A percentile compares a stretch with the other conserved stretches of the same genome.
Evolutionary conservation across 1,140 invertebrate species (phyloP).

Genomic region (Hypsibius dujardini): DNA sequence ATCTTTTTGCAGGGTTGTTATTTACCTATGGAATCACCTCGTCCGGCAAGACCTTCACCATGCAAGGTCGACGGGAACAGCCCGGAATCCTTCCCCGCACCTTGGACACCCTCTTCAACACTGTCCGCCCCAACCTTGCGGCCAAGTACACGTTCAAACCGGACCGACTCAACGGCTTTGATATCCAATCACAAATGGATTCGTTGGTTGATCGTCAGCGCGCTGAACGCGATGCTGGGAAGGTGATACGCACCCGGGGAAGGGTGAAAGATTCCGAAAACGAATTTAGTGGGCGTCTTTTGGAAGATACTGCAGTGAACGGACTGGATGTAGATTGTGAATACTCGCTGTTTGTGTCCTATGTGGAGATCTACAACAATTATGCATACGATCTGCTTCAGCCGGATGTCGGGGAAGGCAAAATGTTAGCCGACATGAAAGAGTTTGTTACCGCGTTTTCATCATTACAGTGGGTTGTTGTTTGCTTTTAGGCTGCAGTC

Average conservation of each 20-base stretch:
- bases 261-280: conserved; percentile 22
- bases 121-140: conserved; percentile 44
- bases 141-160: conserved; percentile 60
- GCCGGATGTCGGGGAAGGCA: too few species aligned
- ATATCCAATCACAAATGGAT: conserved; percentile 36
- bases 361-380: not conserved
- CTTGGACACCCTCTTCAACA: conserved; percentile 79
- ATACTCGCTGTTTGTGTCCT: conserved; percentile 35
- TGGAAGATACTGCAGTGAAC: conserved; percentile 43
- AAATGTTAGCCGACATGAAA: too few species aligned
- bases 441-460: too few species aligned
- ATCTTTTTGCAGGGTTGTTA: conserved; percentile 40
- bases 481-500: too few species aligned
- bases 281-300: conserved; percentile 26
- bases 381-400: too few species aligned
- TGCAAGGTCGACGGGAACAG: conserved; percentile 49
- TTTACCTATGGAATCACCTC: conserved; percentile 93
- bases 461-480: too few species aligned
- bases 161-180: conserved; percentile 80
- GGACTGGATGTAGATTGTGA: conserved; percentile 57
- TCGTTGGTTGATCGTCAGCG: conserved; percentile 42
- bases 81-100: conserved; percentile 67
- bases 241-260: conserved; percentile 26
- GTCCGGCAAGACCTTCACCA: conserved; percentile 84
- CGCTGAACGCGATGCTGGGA: not conserved